Conservation (phyloP, 2,888 invertebrate species). For the Leptinotarsa rubiginosa region DNA sequence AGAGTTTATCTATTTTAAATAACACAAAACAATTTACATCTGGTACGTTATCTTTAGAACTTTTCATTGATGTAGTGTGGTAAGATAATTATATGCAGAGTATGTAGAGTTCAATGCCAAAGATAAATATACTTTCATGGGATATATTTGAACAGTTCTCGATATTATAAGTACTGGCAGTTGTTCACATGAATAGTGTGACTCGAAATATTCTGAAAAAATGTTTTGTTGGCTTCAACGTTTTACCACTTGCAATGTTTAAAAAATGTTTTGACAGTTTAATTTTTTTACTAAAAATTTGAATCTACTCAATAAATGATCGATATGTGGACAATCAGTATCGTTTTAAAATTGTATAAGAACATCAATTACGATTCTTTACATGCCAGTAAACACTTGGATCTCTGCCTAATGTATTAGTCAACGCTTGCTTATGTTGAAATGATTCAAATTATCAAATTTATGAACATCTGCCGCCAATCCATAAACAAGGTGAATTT, state of each 20-base stretch:
- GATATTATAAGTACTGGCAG: background rate
- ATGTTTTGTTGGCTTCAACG: no score
- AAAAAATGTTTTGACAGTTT: background rate
- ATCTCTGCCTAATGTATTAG: conserved; percentile 6
- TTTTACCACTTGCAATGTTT: background rate
- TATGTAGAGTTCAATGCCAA: background rate
- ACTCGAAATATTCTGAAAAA: no score
- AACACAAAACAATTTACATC: background rate
- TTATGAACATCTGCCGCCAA: background rate
- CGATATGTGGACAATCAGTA: no score
- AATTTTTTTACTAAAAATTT: background rate
- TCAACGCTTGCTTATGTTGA: conserved; percentile 1
- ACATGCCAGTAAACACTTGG: background rate
- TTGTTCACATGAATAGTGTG: no score
- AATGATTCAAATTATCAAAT: background rate
- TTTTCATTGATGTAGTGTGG: conserved; percentile 4
- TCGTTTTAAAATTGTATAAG: background rate
- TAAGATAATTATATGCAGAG: conserved; percentile 5
- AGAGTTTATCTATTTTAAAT: background rate
- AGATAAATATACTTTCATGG: background rate
- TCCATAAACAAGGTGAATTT: no score
- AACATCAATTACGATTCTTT: background rate
- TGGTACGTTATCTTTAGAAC: background rate
- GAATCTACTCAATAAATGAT: background rate
- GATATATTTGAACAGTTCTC: background rate